These are phyloP conservation scores for Tarsius wallacei DNA, from an alignment of 2,797 vertebrate species.

Conservation along the genomic window DNA sequence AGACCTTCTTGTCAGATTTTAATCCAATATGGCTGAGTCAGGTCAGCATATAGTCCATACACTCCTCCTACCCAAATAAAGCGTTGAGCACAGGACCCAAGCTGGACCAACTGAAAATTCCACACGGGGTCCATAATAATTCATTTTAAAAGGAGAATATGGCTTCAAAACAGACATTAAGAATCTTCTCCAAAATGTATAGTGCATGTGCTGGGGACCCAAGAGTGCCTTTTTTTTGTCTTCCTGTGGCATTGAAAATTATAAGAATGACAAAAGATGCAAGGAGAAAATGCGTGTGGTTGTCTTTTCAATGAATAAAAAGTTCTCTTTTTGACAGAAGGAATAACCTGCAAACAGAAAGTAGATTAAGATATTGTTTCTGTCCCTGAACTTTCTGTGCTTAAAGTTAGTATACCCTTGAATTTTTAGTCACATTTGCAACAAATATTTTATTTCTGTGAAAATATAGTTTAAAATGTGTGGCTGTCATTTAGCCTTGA, in stretches of 20 bases:
- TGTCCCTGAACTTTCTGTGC: background rate
- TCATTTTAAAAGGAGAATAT: background rate
- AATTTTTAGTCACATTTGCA: slow-evolving; percentile 13
- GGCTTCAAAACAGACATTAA: background rate
- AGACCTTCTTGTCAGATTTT: background rate
- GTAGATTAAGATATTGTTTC: background rate
- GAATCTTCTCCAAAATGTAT: background rate
- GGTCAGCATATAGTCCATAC: too few relatives aligned
- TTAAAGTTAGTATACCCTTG: background rate
- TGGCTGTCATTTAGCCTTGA: slow-evolving; percentile 14
- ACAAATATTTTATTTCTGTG: slow-evolving; percentile 1
- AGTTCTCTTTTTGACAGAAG: background rate
- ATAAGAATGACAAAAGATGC: slow-evolving; percentile 16
- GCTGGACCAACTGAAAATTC: accelerated
- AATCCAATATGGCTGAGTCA: background rate
- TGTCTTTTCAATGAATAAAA: slow-evolving; percentile 37
- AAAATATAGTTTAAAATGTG: slow-evolving; percentile 49
- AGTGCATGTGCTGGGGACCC: background rate
- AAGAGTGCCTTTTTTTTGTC: background rate
- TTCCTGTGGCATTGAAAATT: background rate
- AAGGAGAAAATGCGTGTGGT: background rate
- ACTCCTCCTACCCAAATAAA: background rate
- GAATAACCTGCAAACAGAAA: background rate
- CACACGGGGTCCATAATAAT: background rate
- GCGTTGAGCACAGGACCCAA: background rate